Conservation (phyloP, 2,888 invertebrate genomes). For the Platerodrilus igneus region DNA sequence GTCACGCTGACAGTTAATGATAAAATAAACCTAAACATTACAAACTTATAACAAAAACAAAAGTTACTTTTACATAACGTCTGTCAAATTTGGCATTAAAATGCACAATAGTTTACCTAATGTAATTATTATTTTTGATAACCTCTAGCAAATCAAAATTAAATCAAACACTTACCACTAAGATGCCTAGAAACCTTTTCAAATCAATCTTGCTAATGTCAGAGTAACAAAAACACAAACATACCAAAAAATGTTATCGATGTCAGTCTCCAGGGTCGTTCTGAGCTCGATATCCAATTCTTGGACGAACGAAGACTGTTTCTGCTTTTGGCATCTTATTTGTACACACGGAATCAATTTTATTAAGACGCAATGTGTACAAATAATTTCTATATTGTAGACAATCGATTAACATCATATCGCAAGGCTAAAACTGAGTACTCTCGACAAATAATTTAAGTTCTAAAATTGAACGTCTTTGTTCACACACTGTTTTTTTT, state of each 20-base stretch:
- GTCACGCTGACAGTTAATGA: no score
- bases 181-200: conserved; percentile 24
- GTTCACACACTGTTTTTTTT: no score
- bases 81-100: no score
- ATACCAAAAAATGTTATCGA: conserved; percentile 37
- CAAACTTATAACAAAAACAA: no score
- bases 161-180: conserved; percentile 12
- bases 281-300: conserved; percentile 45
- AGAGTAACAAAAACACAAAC: conserved; percentile 33
- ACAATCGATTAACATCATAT: conserved; percentile 23
- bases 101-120: no score
- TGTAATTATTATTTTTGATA: no score
- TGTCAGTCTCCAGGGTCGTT: conserved; percentile 61
- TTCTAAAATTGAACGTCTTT: no score
- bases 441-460: no score
- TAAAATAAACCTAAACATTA: no score
- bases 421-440: conserved; percentile 10
- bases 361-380: conserved; percentile 23
- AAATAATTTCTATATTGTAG: conserved; percentile 14
- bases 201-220: conserved; percentile 29
- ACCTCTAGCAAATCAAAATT: no score
- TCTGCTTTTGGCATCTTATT: conserved; percentile 43
- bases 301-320: conserved; percentile 40
- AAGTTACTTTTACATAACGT: no score
- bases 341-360: conserved; percentile 41